phyloP scores from a whole-genome alignment of 2,888 invertebrate species.

The Coelinius sp. region DNA sequence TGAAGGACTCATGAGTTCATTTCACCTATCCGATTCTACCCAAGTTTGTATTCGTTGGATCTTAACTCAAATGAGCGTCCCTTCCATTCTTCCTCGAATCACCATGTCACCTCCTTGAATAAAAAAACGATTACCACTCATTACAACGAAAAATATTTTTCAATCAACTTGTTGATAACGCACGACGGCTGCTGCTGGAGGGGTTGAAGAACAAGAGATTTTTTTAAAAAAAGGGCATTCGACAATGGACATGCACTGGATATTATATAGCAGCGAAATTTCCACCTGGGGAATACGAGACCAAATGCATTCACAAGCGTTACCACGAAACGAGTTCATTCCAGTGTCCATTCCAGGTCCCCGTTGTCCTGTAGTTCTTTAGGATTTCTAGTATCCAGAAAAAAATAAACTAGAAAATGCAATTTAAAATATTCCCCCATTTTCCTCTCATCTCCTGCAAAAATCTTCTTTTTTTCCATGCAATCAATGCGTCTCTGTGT shows the following conservation, averaged over 20 bases:
- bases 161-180: conserved; percentile 33
- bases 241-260: conserved; percentile 22
- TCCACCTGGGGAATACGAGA: conserved; percentile 24
- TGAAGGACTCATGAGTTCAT: too few species aligned
- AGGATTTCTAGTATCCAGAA: not conserved
- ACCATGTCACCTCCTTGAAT: too few species aligned
- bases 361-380: conserved; percentile 34
- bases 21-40: too few species aligned
- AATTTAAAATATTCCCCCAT: not conserved
- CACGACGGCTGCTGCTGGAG: not conserved
- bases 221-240: too few species aligned
- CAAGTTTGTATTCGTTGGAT: too few species aligned
- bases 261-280: conserved; percentile 30
- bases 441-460: not conserved
- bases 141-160: conserved; percentile 31
- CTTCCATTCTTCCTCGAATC: too few species aligned
- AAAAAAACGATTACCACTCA: conserved; percentile 3
- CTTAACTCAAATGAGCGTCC: too few species aligned
- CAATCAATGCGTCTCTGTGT: too few species aligned
- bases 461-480: not conserved
- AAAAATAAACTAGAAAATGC: not conserved
- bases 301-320: conserved; percentile 21
- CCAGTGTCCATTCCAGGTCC: conserved; percentile 47
- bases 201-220: conserved; percentile 4
- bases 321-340: conserved; percentile 46